Base-by-base conservation (phyloP, 1,140 invertebrate genomes). In the Limonius californicus region DNA sequence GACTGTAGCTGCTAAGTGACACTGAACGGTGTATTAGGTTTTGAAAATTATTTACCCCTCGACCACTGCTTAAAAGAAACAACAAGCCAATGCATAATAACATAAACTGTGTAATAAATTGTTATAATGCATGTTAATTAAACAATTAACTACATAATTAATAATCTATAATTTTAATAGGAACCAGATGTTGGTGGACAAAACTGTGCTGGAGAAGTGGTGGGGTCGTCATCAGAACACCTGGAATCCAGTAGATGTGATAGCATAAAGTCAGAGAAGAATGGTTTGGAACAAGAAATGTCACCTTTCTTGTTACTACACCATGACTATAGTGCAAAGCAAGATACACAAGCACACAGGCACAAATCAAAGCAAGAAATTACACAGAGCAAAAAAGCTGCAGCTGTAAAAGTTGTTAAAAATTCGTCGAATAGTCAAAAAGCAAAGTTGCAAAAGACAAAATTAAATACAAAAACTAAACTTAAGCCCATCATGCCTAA, bases 181-280 rank as follows among this genome's bases (percentile, higher is more conserved):
- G 69, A 75, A 74, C 61, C 67, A 79, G 63, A 62, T 76, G 21
- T 71, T 77, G 23, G 73, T 80, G 64, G 66, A 75, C 47, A 75
- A 77, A 62, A 74, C 74, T 45, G 63, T 61, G 1, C 70, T 72
- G 71, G 75, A 79, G 59, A 80, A 88, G 66, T 91, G 89, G 89
- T 91, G 89, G 89, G 88, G 88, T 19, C 84, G 84, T 53, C 87
- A 89, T 72, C 89, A 90, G 77, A 88, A 84, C 77, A 85, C 78
- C 70, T 91, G 89, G 89, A 90, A 90, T 73, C 89, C 88, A 63
- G 77, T 88, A 63, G 84, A 87, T 69, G 80, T 84, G 77, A 64
- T 69, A 27, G 57, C 62, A 20, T 70, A 70, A 47, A 54, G 4
- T n/a, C 66, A 19, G 54, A 63, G 39, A 30, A 64, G 27, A 63